Evolutionary conservation across 2,797 vertebrate species (phyloP).

Genomic region (Paguma larvata): DNA sequence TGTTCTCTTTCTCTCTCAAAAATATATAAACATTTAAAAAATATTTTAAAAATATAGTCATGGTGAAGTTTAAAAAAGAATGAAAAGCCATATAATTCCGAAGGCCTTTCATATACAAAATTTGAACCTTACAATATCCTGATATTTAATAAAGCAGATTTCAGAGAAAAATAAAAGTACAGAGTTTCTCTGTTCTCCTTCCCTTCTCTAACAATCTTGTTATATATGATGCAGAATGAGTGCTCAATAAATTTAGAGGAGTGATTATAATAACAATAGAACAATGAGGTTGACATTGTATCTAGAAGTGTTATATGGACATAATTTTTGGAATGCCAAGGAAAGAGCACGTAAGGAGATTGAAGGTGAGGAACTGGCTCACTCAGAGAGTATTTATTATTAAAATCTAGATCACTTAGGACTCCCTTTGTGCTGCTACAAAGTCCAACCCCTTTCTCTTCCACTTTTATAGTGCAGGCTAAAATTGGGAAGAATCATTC

Average conservation of each 20-base stretch:
- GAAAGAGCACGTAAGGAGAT: not conserved
- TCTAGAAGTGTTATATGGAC: not conserved
- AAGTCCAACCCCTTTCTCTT: slow-evolving; percentile 4
- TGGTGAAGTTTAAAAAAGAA: not conserved
- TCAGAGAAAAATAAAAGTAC: not conserved
- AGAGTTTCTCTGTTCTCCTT: not conserved
- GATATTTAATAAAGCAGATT: slow-evolving; percentile 7
- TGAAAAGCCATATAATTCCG: not conserved
- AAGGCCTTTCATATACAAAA: not conserved
- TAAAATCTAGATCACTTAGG: not conserved
- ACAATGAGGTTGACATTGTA: not conserved
- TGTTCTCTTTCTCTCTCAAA: no score
- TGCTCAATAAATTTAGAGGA: not conserved
- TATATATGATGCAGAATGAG: not conserved
- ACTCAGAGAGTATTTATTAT: not conserved
- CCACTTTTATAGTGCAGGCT: not conserved
- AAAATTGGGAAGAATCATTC: not conserved
- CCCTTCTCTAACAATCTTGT: not conserved
- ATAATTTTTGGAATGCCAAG: not conserved
- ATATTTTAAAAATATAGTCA: not conserved
- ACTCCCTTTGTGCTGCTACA: not conserved
- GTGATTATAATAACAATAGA: not conserved
- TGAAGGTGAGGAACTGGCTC: not conserved
- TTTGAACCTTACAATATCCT: not conserved
- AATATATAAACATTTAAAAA: not conserved